Base-by-base conservation (phyloP, 2,797 vertebrate species). In the Melanotaenia nigrans region DNA sequence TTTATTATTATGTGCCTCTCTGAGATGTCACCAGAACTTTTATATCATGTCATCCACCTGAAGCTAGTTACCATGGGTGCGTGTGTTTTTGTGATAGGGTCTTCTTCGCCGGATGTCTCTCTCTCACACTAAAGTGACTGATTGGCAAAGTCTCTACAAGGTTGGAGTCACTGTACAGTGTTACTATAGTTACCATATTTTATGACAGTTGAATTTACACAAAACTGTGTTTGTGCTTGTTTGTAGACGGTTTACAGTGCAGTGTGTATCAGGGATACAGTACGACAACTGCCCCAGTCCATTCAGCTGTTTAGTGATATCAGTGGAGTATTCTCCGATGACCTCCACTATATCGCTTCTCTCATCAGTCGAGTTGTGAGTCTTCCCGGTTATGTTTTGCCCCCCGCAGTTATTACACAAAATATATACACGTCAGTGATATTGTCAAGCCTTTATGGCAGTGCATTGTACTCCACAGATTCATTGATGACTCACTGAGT, bases 121-220 rank as follows among this genome's bases (percentile, higher is more conserved):
- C 63, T 96, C 95, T 67, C 92, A 96, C 83, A 97, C 96, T 73
- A 99, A 96, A 92, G 94, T 97, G 71, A 91, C 84, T 2, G 97
- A 98, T 90, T 99, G 97, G 98, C 96, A 98, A 68, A 92, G 92
- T 79, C 95, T 99, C 18, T 97, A 98, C 80, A 98, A 98, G 95
- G 96, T 96, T 79, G 66, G 78, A 77, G 20, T 32, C 40, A 8
- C 66, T 33, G 28, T 35, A 61, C 54, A 36, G 32, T 55, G 49
- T 65, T 35, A 30, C 14, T 4, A 18, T 20, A 14, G 1, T 20
- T 22, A 51, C 6, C 14, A 3, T 58, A 56, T 9, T 25, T n/a
- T 11, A 2, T 38, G 47, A 59, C 12, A 35, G 9, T 58, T 75
- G 25, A 49, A 56, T 58, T 20, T 54, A 24, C 22, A 32, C 24